phyloP scores from a whole-genome alignment of 2,797 vertebrate genomes.

The Protosalanx chinensis region DNA sequence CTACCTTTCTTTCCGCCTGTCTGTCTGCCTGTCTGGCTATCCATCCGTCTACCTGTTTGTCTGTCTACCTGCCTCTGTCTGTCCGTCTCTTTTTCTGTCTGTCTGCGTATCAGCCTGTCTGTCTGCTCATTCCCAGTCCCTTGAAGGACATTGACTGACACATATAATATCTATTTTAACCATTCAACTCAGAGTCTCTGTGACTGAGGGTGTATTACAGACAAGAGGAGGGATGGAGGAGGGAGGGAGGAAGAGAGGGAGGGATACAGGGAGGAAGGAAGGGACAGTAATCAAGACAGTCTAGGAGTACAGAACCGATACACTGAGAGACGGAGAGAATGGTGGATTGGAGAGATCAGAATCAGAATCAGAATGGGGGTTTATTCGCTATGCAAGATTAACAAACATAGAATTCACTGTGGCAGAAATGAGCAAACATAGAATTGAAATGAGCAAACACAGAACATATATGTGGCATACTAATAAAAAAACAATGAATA shows the following conservation, averaged over 20 bases:
- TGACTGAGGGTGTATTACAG: background rate
- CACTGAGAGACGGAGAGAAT: no score
- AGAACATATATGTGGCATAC: no score
- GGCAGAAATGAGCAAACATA: no score
- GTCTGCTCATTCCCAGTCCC: background rate
- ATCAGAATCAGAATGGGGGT: no score
- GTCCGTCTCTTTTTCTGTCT: background rate
- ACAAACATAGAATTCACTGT: no score
- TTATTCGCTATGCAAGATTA: no score
- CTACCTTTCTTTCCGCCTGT: background rate
- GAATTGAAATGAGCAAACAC: no score
- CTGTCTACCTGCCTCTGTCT: background rate
- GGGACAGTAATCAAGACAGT: background rate
- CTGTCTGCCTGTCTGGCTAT: background rate
- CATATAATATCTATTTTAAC: background rate
- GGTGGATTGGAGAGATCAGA: no score
- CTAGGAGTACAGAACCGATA: no score
- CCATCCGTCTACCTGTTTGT: background rate
- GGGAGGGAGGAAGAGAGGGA: no score
- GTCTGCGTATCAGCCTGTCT: background rate
- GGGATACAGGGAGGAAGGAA: background rate
- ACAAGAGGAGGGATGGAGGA: background rate
- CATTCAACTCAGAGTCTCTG: background rate
- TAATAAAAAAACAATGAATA: no score
- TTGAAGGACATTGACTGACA: background rate